Evolutionary conservation across 2,797 vertebrate genomes (phyloP), one percentile per base, ranked within the genome.

Genomic region (Nasua narica): DNA sequence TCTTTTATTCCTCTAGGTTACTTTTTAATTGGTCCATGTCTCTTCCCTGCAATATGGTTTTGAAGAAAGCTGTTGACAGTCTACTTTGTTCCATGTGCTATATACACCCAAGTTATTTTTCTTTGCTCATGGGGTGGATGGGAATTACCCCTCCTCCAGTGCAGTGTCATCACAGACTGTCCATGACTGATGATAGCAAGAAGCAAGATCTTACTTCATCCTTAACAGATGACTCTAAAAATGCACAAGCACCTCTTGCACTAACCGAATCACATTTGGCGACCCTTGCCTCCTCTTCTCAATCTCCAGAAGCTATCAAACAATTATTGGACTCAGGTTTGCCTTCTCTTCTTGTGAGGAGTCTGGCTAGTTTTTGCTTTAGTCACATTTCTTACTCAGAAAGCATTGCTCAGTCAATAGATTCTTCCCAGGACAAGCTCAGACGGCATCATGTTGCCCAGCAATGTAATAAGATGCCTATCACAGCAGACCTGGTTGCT

Each of bases 1-100:
- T 97, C 7, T 95, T 95, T 94, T 90, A 67, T 89, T 91, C 96
- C 43, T 96, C 0, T 97, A 99, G 99, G 98, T 99, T 99, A 58
- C 98, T 99, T 95, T 99, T 99, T 98, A 99, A 99, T 98, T 99
- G 99, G 99, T 99, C 99, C 96, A 99, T 99, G 99, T 99, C 99
- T 54, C 98, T 99, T 98, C 99, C 99, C 0, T 99, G 99, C 97
- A 99, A 99, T 98, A 99, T 99, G 97, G 99, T 99, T 96, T 99
- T 99, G 98, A 99, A 99, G 99, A 99, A 99, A 98, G 99, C 99
- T 0, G 99, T 99, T 97, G 99, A 99, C 98, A 99, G 99, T 98
- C 99, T 99, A 82, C 99, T 99, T 90, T 99, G 99, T 96, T 99
- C 99, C 18, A 99, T 99, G 99, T 99, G 99, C 97, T 99, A 99